Percentiles rank a stretch among this genome's conserved stretches.
phyloP scores from a whole-genome alignment of 92 coral and sea anemone species.

The Anthopleura xanthogrammica region DNA sequence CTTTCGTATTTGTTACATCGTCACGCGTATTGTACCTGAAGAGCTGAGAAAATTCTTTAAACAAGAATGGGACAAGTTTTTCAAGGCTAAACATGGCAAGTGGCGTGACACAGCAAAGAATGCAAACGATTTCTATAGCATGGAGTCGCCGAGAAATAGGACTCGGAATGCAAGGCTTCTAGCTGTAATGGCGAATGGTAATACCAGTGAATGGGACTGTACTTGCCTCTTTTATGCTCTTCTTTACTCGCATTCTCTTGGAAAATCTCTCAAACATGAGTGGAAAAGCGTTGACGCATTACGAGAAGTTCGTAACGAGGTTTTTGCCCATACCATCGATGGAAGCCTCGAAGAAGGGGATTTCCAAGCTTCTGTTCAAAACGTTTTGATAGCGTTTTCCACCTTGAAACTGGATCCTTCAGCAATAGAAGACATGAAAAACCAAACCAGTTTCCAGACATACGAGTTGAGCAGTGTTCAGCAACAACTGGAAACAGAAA shows the following conservation, averaged over 20 bases:
- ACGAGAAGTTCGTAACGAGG: slow-evolving; percentile 1
- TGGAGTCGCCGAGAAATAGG: background rate
- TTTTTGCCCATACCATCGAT: slow-evolving; percentile 30
- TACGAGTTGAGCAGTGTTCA: slow-evolving; percentile 13
- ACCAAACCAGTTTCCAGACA: slow-evolving; percentile 34
- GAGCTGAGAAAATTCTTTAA: too few relatives aligned
- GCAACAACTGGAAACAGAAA: slow-evolving; percentile 20
- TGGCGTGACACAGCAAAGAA: background rate
- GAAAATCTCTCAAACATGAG: slow-evolving; percentile 10
- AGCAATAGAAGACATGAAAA: slow-evolving; percentile 29
- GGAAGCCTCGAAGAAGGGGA: slow-evolving; percentile 20
- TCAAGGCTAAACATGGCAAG: background rate
- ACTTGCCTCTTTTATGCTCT: slow-evolving; percentile 53
- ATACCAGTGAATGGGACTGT: slow-evolving; percentile 53
- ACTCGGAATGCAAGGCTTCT: background rate
- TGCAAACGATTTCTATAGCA: background rate
- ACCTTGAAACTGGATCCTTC: slow-evolving; percentile 14
- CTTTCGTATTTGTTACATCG: too few relatives aligned
- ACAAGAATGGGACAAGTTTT: too few relatives aligned
- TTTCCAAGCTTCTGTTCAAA: slow-evolving; percentile 20
- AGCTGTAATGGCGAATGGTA: slow-evolving; percentile 36
- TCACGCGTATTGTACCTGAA: too few relatives aligned
- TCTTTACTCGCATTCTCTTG: slow-evolving; percentile 50
- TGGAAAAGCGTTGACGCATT: background rate
- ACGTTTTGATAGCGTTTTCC: slow-evolving; percentile 20